phyloP scores from a whole-genome alignment of 2,888 invertebrate species.

The Gibbula magus region DNA sequence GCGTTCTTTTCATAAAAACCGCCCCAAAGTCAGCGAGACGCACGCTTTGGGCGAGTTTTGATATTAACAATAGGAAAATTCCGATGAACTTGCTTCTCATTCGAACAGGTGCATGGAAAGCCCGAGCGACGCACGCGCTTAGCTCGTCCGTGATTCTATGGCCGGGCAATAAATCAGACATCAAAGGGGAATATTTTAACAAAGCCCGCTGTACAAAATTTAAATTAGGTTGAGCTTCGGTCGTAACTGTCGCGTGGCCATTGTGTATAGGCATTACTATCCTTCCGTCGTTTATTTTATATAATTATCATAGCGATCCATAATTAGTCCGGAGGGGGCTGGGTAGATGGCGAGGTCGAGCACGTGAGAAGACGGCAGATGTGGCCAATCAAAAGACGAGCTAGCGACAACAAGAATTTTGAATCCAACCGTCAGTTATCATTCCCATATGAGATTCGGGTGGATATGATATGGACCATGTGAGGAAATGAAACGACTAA shows the following conservation, averaged over 20 bases:
- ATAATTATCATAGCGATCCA: slow-evolving; percentile 14
- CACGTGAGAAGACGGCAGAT: slow-evolving; percentile 16
- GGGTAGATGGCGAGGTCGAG: not conserved
- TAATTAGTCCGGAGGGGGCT: not conserved
- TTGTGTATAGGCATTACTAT: not conserved
- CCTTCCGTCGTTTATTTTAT: slow-evolving; percentile 21
- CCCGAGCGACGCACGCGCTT: slow-evolving; percentile 12
- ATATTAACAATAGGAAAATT: slow-evolving; percentile 22
- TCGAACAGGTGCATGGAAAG: slow-evolving; percentile 8
- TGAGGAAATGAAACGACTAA: not conserved
- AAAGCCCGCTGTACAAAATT: slow-evolving; percentile 15
- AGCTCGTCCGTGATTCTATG: slow-evolving; percentile 21
- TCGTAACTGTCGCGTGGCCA: slow-evolving; percentile 19
- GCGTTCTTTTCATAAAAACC: no score
- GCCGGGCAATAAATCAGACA: slow-evolving; percentile 9
- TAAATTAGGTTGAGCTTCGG: not conserved
- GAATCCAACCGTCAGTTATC: slow-evolving; percentile 21
- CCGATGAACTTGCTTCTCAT: slow-evolving; percentile 18
- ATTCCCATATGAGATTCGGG: not conserved
- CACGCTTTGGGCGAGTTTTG: no score
- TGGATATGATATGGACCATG: not conserved
- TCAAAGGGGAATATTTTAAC: slow-evolving; percentile 18
- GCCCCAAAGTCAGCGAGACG: no score
- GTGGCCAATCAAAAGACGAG: slow-evolving; percentile 14
- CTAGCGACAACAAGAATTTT: not conserved